Percentiles rank a stretch among this genome's conserved stretches.
Conservation (phyloP, 2,797 vertebrate species). For the Tauraco hartlaubi region DNA sequence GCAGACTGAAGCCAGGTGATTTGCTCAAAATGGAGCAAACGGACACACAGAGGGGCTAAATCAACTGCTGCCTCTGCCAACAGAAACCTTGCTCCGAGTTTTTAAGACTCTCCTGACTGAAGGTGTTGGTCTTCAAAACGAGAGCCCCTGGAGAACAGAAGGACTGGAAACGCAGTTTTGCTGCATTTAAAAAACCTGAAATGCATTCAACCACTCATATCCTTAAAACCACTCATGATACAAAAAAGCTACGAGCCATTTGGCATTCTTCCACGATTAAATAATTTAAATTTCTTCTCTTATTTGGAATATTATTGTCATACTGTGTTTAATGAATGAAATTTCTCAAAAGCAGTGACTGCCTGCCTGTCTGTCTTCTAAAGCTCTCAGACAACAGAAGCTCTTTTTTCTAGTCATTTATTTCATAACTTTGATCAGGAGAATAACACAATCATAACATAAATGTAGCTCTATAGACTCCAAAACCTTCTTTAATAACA, state of each 20-base stretch:
- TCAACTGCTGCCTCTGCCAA: background rate
- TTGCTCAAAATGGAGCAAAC: background rate
- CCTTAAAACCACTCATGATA: background rate
- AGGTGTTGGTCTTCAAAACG: fast-evolving
- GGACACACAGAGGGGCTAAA: background rate
- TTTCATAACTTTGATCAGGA: background rate
- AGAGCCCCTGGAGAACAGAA: background rate
- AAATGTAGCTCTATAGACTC: background rate
- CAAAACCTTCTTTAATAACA: background rate
- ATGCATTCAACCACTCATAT: background rate
- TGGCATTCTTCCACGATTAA: background rate
- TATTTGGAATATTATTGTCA: background rate
- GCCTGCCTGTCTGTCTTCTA: background rate
- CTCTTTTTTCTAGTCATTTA: background rate
- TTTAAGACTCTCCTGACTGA: background rate
- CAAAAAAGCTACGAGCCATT: background rate
- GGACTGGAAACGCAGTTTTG: background rate
- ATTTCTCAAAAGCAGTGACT: background rate
- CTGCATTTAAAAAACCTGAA: background rate
- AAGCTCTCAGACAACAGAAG: background rate
- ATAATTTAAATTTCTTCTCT: background rate
- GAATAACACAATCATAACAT: background rate
- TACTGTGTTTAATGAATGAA: background rate
- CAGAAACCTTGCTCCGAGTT: background rate
- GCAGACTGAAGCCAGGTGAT: background rate